These are phyloP conservation scores for Heliconius erato DNA, from an alignment of 2,888 invertebrate genomes.

Conservation along the genomic window DNA sequence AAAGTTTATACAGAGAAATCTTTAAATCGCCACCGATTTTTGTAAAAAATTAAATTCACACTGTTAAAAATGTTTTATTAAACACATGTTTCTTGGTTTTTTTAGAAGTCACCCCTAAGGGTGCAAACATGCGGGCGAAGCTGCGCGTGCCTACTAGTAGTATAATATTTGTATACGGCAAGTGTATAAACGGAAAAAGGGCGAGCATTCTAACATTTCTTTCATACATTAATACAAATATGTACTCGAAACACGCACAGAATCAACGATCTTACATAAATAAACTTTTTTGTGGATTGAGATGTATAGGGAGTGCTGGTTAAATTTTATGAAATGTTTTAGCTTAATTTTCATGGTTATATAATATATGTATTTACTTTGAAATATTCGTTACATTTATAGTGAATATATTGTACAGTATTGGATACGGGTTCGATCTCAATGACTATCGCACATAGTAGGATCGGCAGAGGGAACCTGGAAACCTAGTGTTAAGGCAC, in stretches of 20 bases:
- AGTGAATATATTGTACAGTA: neutral
- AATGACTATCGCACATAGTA: neutral
- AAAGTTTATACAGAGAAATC: too few species aligned
- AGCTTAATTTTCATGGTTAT: neutral
- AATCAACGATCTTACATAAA: constrained; percentile 17
- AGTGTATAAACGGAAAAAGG: neutral
- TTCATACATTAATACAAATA: neutral
- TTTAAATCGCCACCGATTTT: too few species aligned
- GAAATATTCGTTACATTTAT: neutral
- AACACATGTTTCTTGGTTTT: too few species aligned
- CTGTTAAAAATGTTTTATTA: too few species aligned
- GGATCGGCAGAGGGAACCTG: neutral
- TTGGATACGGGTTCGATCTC: too few species aligned
- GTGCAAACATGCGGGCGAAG: too few species aligned
- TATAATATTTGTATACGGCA: neutral
- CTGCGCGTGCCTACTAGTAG: too few species aligned
- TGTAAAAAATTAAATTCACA: too few species aligned
- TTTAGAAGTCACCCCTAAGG: too few species aligned
- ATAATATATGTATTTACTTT: neutral
- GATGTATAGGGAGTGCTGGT: neutral
- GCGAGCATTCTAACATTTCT: neutral
- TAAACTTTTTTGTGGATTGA: constrained; percentile 27
- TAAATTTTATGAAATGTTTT: constrained; percentile 2
- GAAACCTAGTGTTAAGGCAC: too few species aligned
- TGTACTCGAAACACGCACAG: constrained; percentile 29